These are phyloP conservation scores for Struthio camelus DNA, from an alignment of 2,113 vertebrate genomes.

Conservation along the genomic window DNA sequence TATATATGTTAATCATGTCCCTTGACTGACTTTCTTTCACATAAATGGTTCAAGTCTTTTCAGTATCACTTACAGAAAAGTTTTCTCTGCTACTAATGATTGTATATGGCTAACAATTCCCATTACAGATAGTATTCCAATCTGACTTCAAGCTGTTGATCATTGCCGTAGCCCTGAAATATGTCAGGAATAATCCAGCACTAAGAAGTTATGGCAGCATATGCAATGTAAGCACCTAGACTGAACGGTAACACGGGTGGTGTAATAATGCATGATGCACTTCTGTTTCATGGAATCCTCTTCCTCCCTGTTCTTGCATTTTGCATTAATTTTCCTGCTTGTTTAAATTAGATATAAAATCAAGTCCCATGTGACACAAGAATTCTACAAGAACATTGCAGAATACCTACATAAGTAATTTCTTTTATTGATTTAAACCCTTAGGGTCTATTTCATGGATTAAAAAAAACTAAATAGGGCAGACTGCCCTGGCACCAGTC, in stretches of 20 bases:
- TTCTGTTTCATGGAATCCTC: not conserved
- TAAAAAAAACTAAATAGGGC: not conserved
- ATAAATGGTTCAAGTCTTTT: not conserved
- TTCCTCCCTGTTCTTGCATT: not conserved
- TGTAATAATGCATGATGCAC: not conserved
- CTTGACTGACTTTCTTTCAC: not conserved
- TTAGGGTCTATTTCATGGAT: not conserved
- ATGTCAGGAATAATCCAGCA: not conserved
- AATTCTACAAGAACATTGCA: not conserved
- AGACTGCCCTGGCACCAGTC: not conserved
- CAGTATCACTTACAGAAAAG: not conserved
- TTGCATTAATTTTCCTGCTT: not conserved
- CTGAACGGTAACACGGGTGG: not conserved
- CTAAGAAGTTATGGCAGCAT: not conserved
- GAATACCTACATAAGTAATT: conserved; percentile 1
- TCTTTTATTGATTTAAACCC: not conserved
- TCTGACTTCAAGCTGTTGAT: not conserved
- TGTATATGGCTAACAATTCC: not conserved
- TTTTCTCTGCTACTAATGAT: not conserved
- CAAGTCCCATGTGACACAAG: not conserved
- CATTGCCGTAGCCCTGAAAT: not conserved
- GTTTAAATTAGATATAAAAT: conserved; percentile 11
- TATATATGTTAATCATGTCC: not conserved
- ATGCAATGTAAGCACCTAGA: not conserved
- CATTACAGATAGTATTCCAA: not conserved